Evolutionary conservation across 2,113 vertebrate genomes (phyloP).

Genomic region (Callipepla californica): DNA sequence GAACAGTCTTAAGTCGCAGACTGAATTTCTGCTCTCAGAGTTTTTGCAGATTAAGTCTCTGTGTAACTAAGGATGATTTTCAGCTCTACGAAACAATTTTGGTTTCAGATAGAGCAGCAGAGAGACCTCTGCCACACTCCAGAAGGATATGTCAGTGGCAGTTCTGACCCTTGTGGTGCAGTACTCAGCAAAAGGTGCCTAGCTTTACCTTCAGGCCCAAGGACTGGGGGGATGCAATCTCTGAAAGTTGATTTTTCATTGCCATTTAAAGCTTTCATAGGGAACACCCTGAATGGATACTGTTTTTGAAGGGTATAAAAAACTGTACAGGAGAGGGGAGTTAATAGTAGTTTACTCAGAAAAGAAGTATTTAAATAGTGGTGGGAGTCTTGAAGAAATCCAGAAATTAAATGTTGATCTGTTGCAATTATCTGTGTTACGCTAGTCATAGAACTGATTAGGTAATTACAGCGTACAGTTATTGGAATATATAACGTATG

Average conservation of each 20-base stretch:
- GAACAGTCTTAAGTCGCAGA: background rate
- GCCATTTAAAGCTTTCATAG: background rate
- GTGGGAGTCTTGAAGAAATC: background rate
- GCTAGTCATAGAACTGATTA: background rate
- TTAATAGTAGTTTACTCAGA: background rate
- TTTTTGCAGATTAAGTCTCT: background rate
- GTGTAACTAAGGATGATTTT: background rate
- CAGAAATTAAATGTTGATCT: background rate
- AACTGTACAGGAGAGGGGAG: background rate
- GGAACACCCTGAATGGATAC: background rate
- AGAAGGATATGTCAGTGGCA: background rate
- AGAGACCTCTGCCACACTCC: background rate
- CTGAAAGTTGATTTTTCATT: background rate
- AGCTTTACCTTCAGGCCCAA: background rate
- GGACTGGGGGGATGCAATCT: background rate
- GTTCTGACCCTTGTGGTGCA: background rate
- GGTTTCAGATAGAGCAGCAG: background rate
- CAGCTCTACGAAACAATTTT: background rate
- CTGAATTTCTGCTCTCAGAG: background rate
- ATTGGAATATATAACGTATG: background rate
- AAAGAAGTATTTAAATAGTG: background rate
- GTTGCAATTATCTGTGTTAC: background rate
- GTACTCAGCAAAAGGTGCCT: background rate
- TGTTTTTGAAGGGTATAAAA: background rate
- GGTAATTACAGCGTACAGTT: background rate